Percentiles rank a stretch among this genome's conserved stretches.
Evolutionary conservation across 2,797 vertebrate genomes (phyloP).

Genomic region (Gallinago nigripennis): DNA sequence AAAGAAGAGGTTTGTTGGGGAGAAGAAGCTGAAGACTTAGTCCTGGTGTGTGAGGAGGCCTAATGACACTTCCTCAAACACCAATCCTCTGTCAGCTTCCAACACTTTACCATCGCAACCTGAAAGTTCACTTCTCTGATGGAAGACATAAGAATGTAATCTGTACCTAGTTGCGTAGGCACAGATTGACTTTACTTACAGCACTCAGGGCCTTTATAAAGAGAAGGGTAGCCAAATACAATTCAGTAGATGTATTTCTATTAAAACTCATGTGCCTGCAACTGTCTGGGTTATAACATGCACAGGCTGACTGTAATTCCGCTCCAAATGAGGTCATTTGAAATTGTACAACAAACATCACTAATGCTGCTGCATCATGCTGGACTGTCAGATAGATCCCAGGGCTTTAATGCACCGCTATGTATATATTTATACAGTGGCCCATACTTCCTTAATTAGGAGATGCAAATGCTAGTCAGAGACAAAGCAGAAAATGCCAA

Average conservation of each 20-base stretch:
- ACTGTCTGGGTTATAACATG: constrained; percentile 3
- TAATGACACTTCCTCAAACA: background rate
- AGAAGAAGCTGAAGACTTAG: background rate
- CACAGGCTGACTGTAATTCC: background rate
- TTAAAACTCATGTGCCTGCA: constrained; percentile 36
- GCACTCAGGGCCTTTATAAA: background rate
- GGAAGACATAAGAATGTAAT: background rate
- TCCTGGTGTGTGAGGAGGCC: background rate
- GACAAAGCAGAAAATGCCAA: constrained; percentile 58
- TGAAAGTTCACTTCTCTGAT: background rate
- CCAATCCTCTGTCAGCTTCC: background rate
- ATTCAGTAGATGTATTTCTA: background rate
- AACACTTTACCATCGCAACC: background rate
- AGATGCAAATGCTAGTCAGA: constrained; percentile 13
- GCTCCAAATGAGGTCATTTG: constrained; percentile 17
- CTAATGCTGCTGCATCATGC: constrained; percentile 49
- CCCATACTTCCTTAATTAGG: constrained; percentile 20
- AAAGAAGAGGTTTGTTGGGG: background rate
- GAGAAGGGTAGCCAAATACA: background rate
- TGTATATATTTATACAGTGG: constrained; percentile 8
- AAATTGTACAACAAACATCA: background rate
- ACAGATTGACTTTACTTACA: background rate
- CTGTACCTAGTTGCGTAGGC: accelerated
- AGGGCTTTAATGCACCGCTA: background rate
- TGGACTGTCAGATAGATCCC: constrained; percentile 33